Base-by-base conservation (phyloP, 2,113 vertebrate species). In the Pavo muticus region DNA sequence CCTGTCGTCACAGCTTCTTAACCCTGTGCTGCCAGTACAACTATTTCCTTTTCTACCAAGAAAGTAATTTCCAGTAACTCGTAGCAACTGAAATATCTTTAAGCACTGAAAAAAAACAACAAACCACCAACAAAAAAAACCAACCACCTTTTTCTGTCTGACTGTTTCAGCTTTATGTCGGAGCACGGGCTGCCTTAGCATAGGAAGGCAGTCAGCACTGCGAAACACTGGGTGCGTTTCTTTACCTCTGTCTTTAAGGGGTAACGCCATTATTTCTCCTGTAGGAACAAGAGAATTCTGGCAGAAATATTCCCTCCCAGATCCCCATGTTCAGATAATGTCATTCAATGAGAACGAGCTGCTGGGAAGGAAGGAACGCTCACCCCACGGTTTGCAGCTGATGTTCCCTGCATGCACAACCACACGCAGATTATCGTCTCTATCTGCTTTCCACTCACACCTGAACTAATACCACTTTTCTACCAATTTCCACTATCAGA, bases 61-160 rank as follows among this genome's bases (percentile, higher is more conserved):
- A 72, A 90, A 84, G 47, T 64, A 57, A 88, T 84, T 96, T 97
- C 96, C 96, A 95, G 95, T 88, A 96, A 97, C 85, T 95, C 65
- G 61, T 11, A 60, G 90, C 91, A 95, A 78, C 73, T 82, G 80
- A 91, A 96, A 70, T 47, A 85, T 1, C 6, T 75, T 93, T 78
- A 94, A 88, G 69, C 48, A 84, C 77, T 72, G 87, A 91, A 88
- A 30, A 40, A 27, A 61, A 18, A 52, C 39, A 54, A 39, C 40
- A 25, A 12, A 52, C 29, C 65, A 64, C 37, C 30, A 59, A 30
- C 30, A 59, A 32, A 32, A 93, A 60, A 91, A 70, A 16, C 10
- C 77, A 87, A 91, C 56, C 69, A 84, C 72, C 78, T 93, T 94
- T 81, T 91, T 95, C 91, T 94, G 85, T 65, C 87, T 90, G 89